These are phyloP conservation scores for Taphrorychus bicolor DNA, from an alignment of 2,888 invertebrate species.

Conservation along the genomic window DNA sequence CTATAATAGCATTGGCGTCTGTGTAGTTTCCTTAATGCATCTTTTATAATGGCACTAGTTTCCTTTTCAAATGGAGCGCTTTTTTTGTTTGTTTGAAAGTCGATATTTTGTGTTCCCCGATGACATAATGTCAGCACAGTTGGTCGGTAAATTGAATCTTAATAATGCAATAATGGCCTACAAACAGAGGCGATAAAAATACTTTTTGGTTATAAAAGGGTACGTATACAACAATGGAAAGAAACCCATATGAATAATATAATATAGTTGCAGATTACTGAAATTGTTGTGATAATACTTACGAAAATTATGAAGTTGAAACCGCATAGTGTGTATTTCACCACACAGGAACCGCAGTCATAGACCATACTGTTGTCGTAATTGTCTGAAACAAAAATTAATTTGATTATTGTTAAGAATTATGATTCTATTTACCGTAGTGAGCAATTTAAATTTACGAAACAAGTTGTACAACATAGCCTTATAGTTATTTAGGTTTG, in stretches of 20 bases:
- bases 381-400: slow-evolving; percentile 28
- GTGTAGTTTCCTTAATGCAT: slow-evolving; percentile 9
- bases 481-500: no score
- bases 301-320: slow-evolving; percentile 78
- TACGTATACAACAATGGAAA: background rate
- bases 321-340: slow-evolving; percentile 74
- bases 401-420: no score
- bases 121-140: background rate
- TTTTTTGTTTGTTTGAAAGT: slow-evolving; percentile 1
- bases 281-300: slow-evolving; percentile 61
- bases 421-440: no score
- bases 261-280: background rate
- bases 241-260: background rate
- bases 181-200: background rate
- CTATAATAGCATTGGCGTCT: background rate
- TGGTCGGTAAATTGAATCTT: background rate
- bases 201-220: no score
- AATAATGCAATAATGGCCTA: background rate
- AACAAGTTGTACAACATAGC: background rate
- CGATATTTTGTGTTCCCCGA: background rate
- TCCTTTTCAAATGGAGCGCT: background rate
- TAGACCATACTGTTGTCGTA: slow-evolving; percentile 30
- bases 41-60: slow-evolving; percentile 1
- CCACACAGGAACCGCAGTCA: slow-evolving; percentile 62
- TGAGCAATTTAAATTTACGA: no score